phyloP scores from a whole-genome alignment of 2,797 vertebrate genomes.

The Apogon hyalosoma region DNA sequence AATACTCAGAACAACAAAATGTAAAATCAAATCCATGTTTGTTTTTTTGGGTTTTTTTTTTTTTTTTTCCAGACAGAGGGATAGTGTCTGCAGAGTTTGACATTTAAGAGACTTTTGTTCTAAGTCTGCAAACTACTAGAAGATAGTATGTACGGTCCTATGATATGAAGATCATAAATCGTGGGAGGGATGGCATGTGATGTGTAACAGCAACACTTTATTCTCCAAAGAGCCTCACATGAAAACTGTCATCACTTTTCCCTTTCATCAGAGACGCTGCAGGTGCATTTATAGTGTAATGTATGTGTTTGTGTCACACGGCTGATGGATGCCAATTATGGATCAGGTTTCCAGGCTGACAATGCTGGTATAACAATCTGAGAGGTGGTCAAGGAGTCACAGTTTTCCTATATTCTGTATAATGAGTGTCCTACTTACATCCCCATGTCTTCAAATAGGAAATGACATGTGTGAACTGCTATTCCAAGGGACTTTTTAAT shows the following conservation, averaged over 20 bases:
- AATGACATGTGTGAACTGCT: constrained; percentile 83
- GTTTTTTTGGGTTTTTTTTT: constrained; percentile 7
- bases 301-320: constrained; percentile 30
- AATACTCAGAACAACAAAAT: constrained; percentile 64
- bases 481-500: constrained; percentile 85
- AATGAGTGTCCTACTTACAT: constrained; percentile 83
- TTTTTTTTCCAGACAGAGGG: constrained; percentile 30
- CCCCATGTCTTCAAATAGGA: constrained; percentile 78
- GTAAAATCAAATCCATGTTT: constrained; percentile 63
- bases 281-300: constrained; percentile 33
- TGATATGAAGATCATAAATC: constrained; percentile 36
- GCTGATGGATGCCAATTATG: constrained; percentile 67
- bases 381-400: constrained; percentile 59
- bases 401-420: constrained; percentile 69
- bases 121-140: constrained; percentile 13
- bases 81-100: constrained; percentile 40
- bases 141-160: constrained; percentile 13
- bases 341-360: constrained; percentile 58
- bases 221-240: constrained; percentile 33
- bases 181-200: constrained; percentile 21
- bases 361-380: constrained; percentile 55
- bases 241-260: constrained; percentile 49
- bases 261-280: constrained; percentile 42
- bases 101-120: constrained; percentile 42
- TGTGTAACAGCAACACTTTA: constrained; percentile 43